Conservation (phyloP, 2,113 vertebrate genomes). For the human region GRCh38 chr3:70653001-70653500, state of each 20-base stretch:
- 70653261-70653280: slow-evolving; percentile 81
- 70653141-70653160: slow-evolving; percentile 79
- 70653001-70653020: slow-evolving; percentile 84
- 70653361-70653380: slow-evolving; percentile 84
- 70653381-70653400: slow-evolving; percentile 77
- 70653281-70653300: slow-evolving; percentile 84
- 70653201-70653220: slow-evolving; percentile 83
- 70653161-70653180: slow-evolving; percentile 84
- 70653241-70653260: slow-evolving; percentile 85
- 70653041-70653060: slow-evolving; percentile 88
- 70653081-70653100: slow-evolving; percentile 83
- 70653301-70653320: slow-evolving; percentile 80
- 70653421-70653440: slow-evolving; percentile 65
- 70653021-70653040: slow-evolving; percentile 87
- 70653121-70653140: slow-evolving; percentile 80
- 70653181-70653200: slow-evolving; percentile 84
- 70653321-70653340: slow-evolving; percentile 77
- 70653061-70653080: slow-evolving; percentile 85
- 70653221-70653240: slow-evolving; percentile 82
- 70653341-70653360: slow-evolving; percentile 82
- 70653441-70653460: slow-evolving; percentile 82
- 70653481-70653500: slow-evolving; percentile 85
- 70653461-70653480: slow-evolving; percentile 85
- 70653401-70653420: slow-evolving; percentile 61
- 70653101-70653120: slow-evolving; percentile 83